Conservation (phyloP, 2,797 vertebrate species). For the Syngnathus rostellatus region DNA sequence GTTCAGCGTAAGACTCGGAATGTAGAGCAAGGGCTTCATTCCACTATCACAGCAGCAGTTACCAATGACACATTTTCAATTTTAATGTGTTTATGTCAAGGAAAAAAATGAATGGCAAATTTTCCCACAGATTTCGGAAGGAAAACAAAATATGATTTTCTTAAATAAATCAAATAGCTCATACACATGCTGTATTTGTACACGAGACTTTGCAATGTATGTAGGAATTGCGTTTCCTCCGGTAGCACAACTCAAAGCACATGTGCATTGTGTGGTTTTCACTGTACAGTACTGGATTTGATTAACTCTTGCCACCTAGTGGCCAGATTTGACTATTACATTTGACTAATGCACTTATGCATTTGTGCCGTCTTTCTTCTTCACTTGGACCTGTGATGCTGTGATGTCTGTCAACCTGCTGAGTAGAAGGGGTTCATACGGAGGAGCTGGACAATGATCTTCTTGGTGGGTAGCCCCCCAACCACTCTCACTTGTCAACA, state of each 20-base stretch:
- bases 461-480: constrained; percentile 76
- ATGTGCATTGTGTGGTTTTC: neutral
- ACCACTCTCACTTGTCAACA: constrained; percentile 14
- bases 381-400: constrained; percentile 28
- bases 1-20: neutral
- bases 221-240: neutral
- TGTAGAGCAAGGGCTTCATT: neutral
- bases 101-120: neutral
- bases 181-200: neutral
- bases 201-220: neutral
- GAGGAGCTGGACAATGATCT: constrained; percentile 99
- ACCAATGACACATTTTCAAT: constrained; percentile 4
- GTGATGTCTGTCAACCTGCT: constrained; percentile 62
- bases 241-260: neutral
- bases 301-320: constrained; percentile 49
- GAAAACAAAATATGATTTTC: constrained; percentile 17
- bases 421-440: constrained; percentile 99
- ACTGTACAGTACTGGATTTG: constrained; percentile 5
- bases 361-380: constrained; percentile 3
- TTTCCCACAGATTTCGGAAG: constrained; percentile 17
- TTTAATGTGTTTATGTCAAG: neutral
- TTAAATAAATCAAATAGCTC: neutral
- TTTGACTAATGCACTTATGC: constrained; percentile 11
- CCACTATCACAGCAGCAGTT: constrained; percentile 9
- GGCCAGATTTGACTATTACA: constrained; percentile 28